Evolutionary conservation across 2,888 invertebrate species (phyloP).

Genomic region (Fragum fragum): DNA sequence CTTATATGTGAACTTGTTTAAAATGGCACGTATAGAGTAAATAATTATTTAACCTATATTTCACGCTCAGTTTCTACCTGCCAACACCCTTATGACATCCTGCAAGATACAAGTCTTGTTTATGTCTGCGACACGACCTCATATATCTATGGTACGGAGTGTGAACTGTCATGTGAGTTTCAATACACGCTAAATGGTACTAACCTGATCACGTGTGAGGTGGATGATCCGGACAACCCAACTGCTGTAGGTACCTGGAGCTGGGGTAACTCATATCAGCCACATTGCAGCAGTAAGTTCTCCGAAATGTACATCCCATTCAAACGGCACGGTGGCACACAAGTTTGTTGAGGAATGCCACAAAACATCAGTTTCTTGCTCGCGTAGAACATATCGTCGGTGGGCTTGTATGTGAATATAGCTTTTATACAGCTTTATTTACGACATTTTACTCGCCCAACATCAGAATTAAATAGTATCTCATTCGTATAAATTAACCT

Average conservation of each 20-base stretch:
- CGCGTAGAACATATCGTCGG: too few species aligned
- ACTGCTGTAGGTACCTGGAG: constrained; percentile 32
- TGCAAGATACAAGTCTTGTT: constrained; percentile 10
- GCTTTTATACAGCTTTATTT: too few species aligned
- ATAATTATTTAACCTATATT: neutral
- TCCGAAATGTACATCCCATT: too few species aligned
- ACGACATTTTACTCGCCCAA: too few species aligned
- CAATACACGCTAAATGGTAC: constrained; percentile 31
- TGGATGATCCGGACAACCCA: constrained; percentile 1
- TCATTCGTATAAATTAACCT: too few species aligned
- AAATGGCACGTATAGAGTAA: too few species aligned
- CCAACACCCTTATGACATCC: constrained; percentile 26
- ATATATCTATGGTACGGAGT: constrained; percentile 31
- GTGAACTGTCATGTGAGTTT: constrained; percentile 17
- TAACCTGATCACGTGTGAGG: constrained; percentile 42
- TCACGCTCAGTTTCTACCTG: constrained; percentile 31
- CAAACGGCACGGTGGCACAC: too few species aligned
- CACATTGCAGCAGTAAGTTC: constrained; percentile 34
- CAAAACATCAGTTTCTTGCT: too few species aligned
- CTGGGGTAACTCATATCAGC: constrained; percentile 33
- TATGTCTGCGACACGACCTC: neutral
- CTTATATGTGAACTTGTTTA: too few species aligned
- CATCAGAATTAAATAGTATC: too few species aligned
- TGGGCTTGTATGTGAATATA: too few species aligned
- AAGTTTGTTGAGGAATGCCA: too few species aligned